A percentile compares a stretch with the other conserved stretches of the same genome.
Evolutionary conservation across 1,140 invertebrate species (phyloP).

Genomic region (Drosophila guanche): DNA sequence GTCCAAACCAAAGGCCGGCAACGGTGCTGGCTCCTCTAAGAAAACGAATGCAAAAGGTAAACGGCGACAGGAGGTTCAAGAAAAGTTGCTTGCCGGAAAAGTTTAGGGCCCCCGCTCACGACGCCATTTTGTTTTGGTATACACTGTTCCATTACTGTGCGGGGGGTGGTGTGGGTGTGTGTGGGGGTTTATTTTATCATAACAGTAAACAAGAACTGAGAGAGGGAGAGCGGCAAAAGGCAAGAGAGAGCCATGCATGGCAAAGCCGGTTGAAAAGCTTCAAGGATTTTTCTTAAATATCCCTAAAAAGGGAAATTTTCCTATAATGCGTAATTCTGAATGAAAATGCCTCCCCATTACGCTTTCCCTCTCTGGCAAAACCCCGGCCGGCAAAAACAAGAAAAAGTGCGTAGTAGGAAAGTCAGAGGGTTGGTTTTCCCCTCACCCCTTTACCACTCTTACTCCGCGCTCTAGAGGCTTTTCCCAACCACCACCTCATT

Average conservation of each 20-base stretch:
- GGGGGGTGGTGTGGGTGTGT: conserved; percentile 5
- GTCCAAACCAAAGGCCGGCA: conserved; percentile 37
- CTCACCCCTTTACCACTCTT: conserved; percentile 3
- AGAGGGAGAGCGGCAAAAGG: background rate
- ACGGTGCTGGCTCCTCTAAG: conserved; percentile 4
- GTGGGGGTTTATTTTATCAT: conserved; percentile 26
- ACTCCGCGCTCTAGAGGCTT: conserved; percentile 28
- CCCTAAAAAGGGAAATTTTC: conserved; percentile 41
- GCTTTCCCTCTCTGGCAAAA: conserved; percentile 17
- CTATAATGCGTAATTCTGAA: conserved; percentile 11
- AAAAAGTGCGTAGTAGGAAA: conserved; percentile 63
- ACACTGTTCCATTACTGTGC: conserved; percentile 42
- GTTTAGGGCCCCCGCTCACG: conserved; percentile 12
- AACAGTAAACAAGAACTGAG: conserved; percentile 37
- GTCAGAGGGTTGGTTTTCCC: conserved; percentile 51
- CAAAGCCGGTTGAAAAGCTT: conserved; percentile 61
- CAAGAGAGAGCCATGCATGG: conserved; percentile 1
- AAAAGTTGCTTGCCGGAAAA: conserved; percentile 29
- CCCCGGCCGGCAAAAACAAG: conserved; percentile 56
- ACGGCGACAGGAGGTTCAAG: conserved; percentile 5
- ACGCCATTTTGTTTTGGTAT: conserved; percentile 79
- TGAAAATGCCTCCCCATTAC: conserved; percentile 5
- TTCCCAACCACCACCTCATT: conserved; percentile 48
- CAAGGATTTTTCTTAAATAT: conserved; percentile 22
- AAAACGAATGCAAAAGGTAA: conserved; percentile 66